Percentiles rank a stretch among this genome's conserved stretches.
Conservation (phyloP, 2,797 vertebrate genomes). For the Manis crassicaudata region DNA sequence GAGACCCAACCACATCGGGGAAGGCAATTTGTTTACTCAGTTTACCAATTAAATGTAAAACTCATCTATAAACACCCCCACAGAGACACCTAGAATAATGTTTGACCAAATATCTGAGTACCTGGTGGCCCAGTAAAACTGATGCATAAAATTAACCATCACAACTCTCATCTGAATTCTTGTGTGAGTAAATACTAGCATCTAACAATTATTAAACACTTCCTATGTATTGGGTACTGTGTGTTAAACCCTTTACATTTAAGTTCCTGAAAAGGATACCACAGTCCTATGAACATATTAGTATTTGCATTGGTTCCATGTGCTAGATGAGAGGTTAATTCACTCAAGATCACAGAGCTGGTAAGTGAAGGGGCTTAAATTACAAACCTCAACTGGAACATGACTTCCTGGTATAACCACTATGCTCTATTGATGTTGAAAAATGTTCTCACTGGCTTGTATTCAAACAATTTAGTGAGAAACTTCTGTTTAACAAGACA, state of each 20-base stretch:
- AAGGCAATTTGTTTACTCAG: not conserved
- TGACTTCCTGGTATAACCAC: not conserved
- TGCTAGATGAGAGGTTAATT: not conserved
- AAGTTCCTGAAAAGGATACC: not conserved
- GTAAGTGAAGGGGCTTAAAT: not conserved
- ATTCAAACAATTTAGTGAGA: conserved; percentile 12
- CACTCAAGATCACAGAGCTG: not conserved
- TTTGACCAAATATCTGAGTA: not conserved
- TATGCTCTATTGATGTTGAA: not conserved
- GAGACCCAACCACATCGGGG: not conserved
- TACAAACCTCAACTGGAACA: not conserved
- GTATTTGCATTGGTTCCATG: not conserved
- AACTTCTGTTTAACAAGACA: not conserved
- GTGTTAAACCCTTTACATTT: not conserved
- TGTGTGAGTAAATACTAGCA: not conserved
- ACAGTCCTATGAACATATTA: not conserved
- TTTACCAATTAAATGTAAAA: not conserved
- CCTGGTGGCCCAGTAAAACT: not conserved
- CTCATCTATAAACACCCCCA: not conserved
- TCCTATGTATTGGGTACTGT: not conserved
- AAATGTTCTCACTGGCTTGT: not conserved
- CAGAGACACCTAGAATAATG: not conserved
- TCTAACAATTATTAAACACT: not conserved
- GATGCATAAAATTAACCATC: not conserved
- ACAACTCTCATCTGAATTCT: not conserved